These are phyloP conservation scores for Thymelicus acteon DNA, from an alignment of 2,888 invertebrate genomes.

Conservation along the genomic window DNA sequence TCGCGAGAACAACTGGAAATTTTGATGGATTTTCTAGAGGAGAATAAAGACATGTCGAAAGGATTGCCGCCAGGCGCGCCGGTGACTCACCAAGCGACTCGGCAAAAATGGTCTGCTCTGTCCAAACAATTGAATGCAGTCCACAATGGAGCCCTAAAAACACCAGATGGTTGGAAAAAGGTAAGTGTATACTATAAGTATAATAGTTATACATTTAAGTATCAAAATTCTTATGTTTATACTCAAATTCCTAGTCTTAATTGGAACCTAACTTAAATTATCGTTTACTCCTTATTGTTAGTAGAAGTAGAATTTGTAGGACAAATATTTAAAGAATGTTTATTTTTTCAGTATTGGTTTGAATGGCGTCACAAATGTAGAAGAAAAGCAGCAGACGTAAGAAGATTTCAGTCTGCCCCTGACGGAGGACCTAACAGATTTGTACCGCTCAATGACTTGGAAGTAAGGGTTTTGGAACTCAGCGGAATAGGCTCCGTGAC, in stretches of 20 bases:
- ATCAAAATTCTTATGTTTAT: no score
- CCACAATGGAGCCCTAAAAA: conserved; percentile 63
- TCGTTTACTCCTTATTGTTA: no score
- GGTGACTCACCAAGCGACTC: conserved; percentile 59
- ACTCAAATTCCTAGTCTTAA: no score
- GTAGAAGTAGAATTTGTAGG: no score
- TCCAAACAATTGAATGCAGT: conserved; percentile 70
- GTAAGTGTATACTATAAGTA: conserved; percentile 46
- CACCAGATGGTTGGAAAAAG: conserved; percentile 75
- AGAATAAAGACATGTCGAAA: conserved; percentile 67
- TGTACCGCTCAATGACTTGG: conserved; percentile 68
- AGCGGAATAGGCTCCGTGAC: conserved; percentile 58
- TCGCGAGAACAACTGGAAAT: conserved; percentile 67
- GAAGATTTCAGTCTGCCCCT: conserved; percentile 55
- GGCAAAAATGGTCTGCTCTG: conserved; percentile 67
- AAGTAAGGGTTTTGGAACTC: conserved; percentile 68
- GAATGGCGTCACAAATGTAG: conserved; percentile 76
- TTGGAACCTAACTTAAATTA: no score
- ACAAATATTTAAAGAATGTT: background rate
- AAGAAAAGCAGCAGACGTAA: conserved; percentile 68
- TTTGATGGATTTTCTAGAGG: conserved; percentile 68
- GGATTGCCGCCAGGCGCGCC: conserved; percentile 62
- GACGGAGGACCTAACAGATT: conserved; percentile 59
- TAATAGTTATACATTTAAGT: background rate
- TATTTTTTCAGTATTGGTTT: conserved; percentile 69